Conservation (phyloP, 2,888 invertebrate species). For the Andricus quercusramuli region DNA sequence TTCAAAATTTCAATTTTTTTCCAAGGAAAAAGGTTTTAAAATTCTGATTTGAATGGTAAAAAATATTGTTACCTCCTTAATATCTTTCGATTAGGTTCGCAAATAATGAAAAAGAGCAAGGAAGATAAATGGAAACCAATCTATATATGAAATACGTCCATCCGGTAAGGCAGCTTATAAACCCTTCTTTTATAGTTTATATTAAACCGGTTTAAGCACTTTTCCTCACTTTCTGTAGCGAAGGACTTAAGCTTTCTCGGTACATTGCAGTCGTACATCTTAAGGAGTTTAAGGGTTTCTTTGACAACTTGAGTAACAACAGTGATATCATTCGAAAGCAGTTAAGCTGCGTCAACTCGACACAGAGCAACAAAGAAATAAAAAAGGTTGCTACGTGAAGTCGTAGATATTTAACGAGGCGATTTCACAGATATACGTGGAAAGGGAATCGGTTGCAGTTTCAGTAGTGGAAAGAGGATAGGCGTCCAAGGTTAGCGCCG, state of each 20-base stretch:
- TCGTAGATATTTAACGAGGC: conserved; percentile 48
- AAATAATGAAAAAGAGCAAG: background rate
- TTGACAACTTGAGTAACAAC: conserved; percentile 39
- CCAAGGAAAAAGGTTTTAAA: no score
- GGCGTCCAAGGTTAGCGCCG: conserved; percentile 64
- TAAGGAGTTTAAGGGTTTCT: conserved; percentile 31
- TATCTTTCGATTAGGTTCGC: no score
- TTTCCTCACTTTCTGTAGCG: conserved; percentile 18
- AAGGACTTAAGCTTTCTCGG: background rate
- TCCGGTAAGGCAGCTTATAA: background rate
- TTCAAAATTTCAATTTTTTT: no score
- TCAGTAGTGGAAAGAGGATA: conserved; percentile 44
- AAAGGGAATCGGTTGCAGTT: conserved; percentile 49
- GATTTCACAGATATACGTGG: conserved; percentile 50
- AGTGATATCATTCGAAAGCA: conserved; percentile 35
- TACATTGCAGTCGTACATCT: conserved; percentile 16
- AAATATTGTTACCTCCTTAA: no score
- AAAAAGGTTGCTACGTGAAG: conserved; percentile 42
- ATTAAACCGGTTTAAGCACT: background rate
- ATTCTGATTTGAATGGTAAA: no score
- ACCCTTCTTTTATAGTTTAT: background rate
- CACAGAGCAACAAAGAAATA: conserved; percentile 34
- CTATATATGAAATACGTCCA: background rate
- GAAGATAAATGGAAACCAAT: background rate
- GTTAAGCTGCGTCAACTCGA: conserved; percentile 32